Evolutionary conservation across 2,888 invertebrate genomes (phyloP), one percentile per base, ranked within the genome.

Genomic region (Acanthosepion lycidas): DNA sequence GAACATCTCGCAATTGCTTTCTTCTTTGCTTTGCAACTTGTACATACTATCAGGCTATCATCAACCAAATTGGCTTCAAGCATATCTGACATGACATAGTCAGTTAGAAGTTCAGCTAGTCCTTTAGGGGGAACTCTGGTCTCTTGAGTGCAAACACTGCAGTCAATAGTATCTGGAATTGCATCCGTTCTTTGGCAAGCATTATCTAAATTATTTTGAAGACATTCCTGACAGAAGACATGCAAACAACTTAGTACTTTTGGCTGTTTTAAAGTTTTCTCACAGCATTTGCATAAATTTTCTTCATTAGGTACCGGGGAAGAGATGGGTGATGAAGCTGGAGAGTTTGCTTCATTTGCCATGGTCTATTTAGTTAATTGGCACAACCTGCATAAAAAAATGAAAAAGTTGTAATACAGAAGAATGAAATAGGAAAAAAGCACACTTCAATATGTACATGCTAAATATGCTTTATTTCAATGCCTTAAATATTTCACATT

Each of bases 21-120:
- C 98, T 99, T 99, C 98, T 99, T 99, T 96, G 99, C 98, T 97
- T 99, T 99, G 98, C 99, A 99, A 95, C 99, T 99, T 94, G 99
- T 99, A 98, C 99, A 99, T 3, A 98, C 97, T 91, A 98, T 98
- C 95, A 96, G 96, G 96, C 98, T 98, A 95, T 97, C 98, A 96
- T 98, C 98, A 97, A 98, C 98, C 94, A 98, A 98, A 15, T 96
- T 96, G 96, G 97, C 97, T 95, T 98, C 97, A 95, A 97, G 96
- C 95, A 97, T 95, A 95, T 97, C 97, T 95, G 98, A 98, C 96
- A 98, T 98, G 96, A 99, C 98, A 97, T 99, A 98, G 97, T 99
- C 99, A 96, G 98, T 98, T 92, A 98, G 98, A 96, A 99, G 98
- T 91, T 98, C 98, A 96, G 98, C 98, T 94, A 99, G 98, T 95